phyloP scores from a whole-genome alignment of 2,797 vertebrate species.

The Sarcophilus harrisii region DNA sequence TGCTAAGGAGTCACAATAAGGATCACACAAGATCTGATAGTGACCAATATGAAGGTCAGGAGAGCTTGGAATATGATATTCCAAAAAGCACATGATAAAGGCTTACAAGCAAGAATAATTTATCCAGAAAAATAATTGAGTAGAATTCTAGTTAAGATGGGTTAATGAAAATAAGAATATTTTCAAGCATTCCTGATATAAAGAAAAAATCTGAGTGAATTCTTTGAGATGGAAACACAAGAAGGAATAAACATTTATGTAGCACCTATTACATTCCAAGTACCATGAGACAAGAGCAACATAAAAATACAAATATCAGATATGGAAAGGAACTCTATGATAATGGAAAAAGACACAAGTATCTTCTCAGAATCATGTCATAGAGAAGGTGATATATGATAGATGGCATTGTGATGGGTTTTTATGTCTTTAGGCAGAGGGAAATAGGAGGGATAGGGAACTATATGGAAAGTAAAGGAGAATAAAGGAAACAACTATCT shows the following conservation, averaged over 20 bases:
- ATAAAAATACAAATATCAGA: not conserved
- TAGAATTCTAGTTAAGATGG: not conserved
- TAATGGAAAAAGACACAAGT: not conserved
- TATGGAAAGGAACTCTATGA: not conserved
- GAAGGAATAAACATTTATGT: not conserved
- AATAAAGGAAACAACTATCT: not conserved
- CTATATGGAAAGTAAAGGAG: not conserved
- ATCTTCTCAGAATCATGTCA: not conserved
- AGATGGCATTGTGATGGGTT: not conserved
- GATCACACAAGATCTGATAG: not conserved
- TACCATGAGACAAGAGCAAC: not conserved
- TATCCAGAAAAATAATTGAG: not conserved
- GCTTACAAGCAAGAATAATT: not conserved
- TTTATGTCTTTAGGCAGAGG: not conserved
- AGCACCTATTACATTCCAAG: not conserved
- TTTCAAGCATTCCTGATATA: not conserved
- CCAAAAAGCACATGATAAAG: not conserved
- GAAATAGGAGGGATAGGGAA: not conserved
- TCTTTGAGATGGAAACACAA: not conserved
- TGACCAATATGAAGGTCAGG: not conserved
- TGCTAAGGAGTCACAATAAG: not conserved
- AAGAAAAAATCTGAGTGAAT: not conserved
- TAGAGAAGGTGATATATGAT: not conserved
- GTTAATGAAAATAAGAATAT: not conserved
- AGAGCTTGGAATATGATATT: not conserved